Base-by-base conservation (phyloP, 2,797 vertebrate genomes). In the Spondyliosoma cantharus region DNA sequence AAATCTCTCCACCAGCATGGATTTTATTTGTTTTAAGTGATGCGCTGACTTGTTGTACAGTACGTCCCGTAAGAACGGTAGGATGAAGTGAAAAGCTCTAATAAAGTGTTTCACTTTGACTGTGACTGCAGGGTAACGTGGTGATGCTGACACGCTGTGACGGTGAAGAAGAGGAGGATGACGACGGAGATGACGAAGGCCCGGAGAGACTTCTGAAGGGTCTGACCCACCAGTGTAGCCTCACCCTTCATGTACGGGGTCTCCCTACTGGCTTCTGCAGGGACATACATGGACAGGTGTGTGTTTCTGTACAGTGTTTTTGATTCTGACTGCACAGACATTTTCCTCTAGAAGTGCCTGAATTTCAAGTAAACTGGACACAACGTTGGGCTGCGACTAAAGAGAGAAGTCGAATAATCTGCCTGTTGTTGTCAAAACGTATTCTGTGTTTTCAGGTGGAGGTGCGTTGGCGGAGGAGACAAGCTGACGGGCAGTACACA, bases 261-360 rank as follows among this genome's bases (percentile, higher is more conserved):
- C 95, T 98, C 74, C 91, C 90, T 7, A 98, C 97, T 0, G 97
- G 98, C 20, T 98, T 95, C 94, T 99, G 98, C 93, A 97, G 93
- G 90, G 98, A 99, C 7, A 96, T 99, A 15, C 97, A 99, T 0
- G 97, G 98, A 12, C 96, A 98, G 96, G 98, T 99, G 77, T 65
- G 75, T 67, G 57, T 27, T 9, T 56, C 4, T 7, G 29, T 5
- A 29, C 29, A 29, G 29, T 29, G 29, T 37, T 37, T 37, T 7
- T 37, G 32, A 37, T 37, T 37, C 32, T 22, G 56, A 32, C 19
- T 19, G 12, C 14, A 15, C 25, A 19, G 19, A 27, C 17, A 17
- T 58, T 58, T 19, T 29, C 3, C 17, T 57, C 5, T 16, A 15
- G 24, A 27, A 13, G 19, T 49, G 16, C 5, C 7, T 20, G n/a